Percentiles rank a stretch among this genome's conserved stretches.
Conservation (phyloP, 1,140 invertebrate species). For the Anadara kagoshimensis region DNA sequence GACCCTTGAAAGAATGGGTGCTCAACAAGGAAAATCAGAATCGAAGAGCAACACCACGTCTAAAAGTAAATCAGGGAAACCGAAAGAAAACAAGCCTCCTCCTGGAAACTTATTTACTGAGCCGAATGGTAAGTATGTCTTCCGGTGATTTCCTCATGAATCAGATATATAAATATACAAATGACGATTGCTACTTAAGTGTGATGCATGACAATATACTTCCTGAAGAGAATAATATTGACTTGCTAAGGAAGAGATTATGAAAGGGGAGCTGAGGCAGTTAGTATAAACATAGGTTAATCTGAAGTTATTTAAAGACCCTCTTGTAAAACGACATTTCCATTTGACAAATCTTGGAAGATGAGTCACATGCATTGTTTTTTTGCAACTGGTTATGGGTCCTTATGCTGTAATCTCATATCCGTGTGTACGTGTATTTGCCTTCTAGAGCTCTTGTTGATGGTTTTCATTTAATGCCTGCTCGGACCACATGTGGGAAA, state of each 20-base stretch:
- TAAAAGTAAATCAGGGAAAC: slow-evolving; percentile 55
- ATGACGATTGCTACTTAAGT: slow-evolving; percentile 8
- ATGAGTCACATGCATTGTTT: no score
- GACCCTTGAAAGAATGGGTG: slow-evolving; percentile 45
- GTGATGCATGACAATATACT: not conserved
- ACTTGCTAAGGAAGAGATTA: not conserved
- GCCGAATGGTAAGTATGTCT: slow-evolving; percentile 42
- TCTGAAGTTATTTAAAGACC: not conserved
- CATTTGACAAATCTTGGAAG: no score
- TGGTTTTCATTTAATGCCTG: no score
- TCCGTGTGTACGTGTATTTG: no score
- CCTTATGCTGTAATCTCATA: no score
- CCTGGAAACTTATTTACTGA: slow-evolving; percentile 37
- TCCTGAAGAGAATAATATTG: not conserved
- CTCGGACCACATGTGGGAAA: no score
- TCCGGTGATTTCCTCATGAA: not conserved
- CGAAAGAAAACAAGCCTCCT: slow-evolving; percentile 23
- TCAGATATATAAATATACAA: not conserved
- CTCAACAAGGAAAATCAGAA: slow-evolving; percentile 50
- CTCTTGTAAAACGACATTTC: not conserved
- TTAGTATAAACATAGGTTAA: not conserved
- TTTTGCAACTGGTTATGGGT: no score
- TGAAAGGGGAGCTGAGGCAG: not conserved
- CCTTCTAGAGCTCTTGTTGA: no score
- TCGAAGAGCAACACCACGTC: slow-evolving; percentile 42